Percentiles rank a stretch among this genome's conserved stretches.
phyloP scores from a whole-genome alignment of 2,888 invertebrate genomes.

The Diogma glabrata region DNA sequence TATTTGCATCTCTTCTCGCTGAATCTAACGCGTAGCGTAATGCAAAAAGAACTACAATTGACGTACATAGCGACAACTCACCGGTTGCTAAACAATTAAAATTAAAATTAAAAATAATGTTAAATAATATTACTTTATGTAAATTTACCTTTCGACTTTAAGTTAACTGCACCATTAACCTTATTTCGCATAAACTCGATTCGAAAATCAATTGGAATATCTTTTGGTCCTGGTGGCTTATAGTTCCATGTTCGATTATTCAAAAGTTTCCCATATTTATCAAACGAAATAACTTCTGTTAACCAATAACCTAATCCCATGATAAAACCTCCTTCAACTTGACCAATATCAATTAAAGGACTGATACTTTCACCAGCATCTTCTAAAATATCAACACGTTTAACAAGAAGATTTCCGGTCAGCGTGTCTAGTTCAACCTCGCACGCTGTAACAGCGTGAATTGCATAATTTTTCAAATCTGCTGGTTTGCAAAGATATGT shows the following conservation, averaged over 20 bases:
- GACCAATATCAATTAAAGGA: conserved; percentile 55
- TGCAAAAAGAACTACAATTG: conserved; percentile 43
- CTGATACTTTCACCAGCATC: conserved; percentile 56
- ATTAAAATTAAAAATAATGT: too few relatives aligned
- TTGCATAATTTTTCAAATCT: conserved; percentile 40
- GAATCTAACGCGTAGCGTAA: conserved; percentile 48
- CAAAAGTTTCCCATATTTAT: conserved; percentile 46
- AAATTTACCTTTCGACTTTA: conserved; percentile 1
- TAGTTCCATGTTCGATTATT: conserved; percentile 74
- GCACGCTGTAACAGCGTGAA: conserved; percentile 47
- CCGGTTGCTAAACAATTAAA: too few relatives aligned
- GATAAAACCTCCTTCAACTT: conserved; percentile 61
- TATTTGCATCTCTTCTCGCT: conserved; percentile 50
- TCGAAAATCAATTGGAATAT: conserved; percentile 65
- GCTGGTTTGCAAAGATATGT: conserved; percentile 23
- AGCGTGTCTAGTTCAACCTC: conserved; percentile 62
- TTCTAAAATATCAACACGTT: conserved; percentile 50
- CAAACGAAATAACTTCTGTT: conserved; percentile 50
- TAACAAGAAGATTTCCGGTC: conserved; percentile 50
- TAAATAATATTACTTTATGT: too few relatives aligned
- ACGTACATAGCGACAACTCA: conserved; percentile 42
- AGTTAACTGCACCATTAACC: too few relatives aligned
- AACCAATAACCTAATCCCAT: conserved; percentile 64
- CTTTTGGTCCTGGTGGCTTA: conserved; percentile 63
- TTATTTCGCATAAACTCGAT: too few relatives aligned